Evolutionary conservation across 1,140 invertebrate genomes (phyloP).

Genomic region (Agrilus planipennis): DNA sequence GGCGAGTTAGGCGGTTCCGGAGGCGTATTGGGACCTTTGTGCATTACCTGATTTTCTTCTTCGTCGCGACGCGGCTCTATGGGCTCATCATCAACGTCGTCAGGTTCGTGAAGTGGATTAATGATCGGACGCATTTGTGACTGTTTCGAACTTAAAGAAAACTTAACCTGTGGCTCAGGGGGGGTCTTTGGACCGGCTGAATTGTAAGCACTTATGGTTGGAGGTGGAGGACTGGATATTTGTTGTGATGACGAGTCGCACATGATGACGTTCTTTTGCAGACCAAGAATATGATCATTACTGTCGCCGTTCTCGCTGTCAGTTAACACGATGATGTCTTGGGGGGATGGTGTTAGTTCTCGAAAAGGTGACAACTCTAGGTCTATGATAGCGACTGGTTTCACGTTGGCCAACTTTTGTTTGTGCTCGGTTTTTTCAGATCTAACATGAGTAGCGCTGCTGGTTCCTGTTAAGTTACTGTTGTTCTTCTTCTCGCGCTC

Average conservation of each 20-base stretch:
- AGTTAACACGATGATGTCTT: constrained; percentile 68
- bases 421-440: no score
- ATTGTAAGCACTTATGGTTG: constrained; percentile 24
- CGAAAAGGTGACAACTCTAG: constrained; percentile 69
- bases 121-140: constrained; percentile 43
- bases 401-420: constrained; percentile 40
- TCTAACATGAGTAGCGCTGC: no score
- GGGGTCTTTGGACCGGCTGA: constrained; percentile 54
- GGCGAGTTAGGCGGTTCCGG: constrained; percentile 49
- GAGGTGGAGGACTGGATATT: constrained; percentile 22
- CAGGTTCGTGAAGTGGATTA: constrained; percentile 50
- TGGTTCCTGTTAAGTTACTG: constrained; percentile 14
- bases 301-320: constrained; percentile 59
- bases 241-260: constrained; percentile 26
- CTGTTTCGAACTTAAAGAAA: constrained; percentile 48
- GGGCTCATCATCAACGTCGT: constrained; percentile 30
- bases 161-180: constrained; percentile 59
- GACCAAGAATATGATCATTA: constrained; percentile 21
- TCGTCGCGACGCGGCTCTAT: constrained; percentile 37
- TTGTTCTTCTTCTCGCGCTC: constrained; percentile 9
- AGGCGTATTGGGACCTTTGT: constrained; percentile 49
- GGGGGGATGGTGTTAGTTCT: constrained; percentile 63
- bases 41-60: constrained; percentile 28
- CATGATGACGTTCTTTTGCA: constrained; percentile 12
- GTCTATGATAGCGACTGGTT: constrained; percentile 75